These are phyloP conservation scores for Gerris buenoi DNA, from an alignment of 1,140 invertebrate genomes.

Conservation along the genomic window DNA sequence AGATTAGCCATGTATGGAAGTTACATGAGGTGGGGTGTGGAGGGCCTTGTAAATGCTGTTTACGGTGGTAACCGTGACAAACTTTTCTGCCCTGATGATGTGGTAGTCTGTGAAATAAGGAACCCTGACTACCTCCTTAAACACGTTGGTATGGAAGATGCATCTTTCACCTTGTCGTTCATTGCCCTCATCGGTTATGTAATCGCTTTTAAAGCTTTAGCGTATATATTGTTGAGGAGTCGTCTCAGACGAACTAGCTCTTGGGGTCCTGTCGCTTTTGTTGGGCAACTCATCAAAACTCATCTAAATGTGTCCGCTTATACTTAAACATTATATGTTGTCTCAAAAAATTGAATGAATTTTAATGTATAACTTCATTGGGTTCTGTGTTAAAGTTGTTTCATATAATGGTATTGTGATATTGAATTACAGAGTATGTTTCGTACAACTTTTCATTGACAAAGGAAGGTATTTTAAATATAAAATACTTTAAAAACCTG, in stretches of 20 bases:
- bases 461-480: too few species aligned
- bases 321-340: neutral
- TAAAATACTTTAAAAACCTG: too few species aligned
- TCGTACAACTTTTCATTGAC: too few species aligned
- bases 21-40: constrained; percentile 62
- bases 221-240: constrained; percentile 48
- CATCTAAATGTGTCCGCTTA: constrained; percentile 33
- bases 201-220: constrained; percentile 37
- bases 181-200: constrained; percentile 38
- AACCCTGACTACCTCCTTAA: constrained; percentile 26
- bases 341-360: too few species aligned
- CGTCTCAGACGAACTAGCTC: constrained; percentile 48
- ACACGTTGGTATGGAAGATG: constrained; percentile 39
- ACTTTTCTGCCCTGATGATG: constrained; percentile 44
- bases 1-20: constrained; percentile 63
- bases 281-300: constrained; percentile 41
- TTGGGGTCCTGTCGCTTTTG: constrained; percentile 41
- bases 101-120: constrained; percentile 51
- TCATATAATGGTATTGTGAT: too few species aligned
- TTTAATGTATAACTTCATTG: too few species aligned
- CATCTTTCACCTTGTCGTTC: constrained; percentile 43
- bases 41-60: constrained; percentile 58
- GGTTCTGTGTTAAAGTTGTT: too few species aligned
- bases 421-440: too few species aligned
- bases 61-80: constrained; percentile 56